Conservation (phyloP, 2,888 invertebrate genomes). For the Heteromyza rotundicornis region DNA sequence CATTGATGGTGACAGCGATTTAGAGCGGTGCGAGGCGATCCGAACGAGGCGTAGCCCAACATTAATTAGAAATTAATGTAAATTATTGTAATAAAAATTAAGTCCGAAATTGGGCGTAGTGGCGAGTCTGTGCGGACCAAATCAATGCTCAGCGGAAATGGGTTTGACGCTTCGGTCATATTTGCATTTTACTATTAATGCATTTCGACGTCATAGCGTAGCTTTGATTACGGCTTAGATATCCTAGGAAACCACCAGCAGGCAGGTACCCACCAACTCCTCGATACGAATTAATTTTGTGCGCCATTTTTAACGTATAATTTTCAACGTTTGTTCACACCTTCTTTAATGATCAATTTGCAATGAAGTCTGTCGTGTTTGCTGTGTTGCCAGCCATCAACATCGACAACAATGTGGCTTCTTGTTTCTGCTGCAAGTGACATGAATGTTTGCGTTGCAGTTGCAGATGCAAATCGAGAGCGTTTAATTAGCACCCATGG, state of each 20-base stretch:
- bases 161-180: no score
- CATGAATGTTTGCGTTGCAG: conserved; percentile 23
- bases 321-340: conserved; percentile 5
- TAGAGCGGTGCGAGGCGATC: not conserved
- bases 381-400: not conserved
- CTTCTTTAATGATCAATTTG: conserved; percentile 12
- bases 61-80: conserved; percentile 32
- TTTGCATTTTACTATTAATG: no score
- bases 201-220: no score
- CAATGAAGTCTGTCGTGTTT: conserved; percentile 1
- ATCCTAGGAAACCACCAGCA: no score
- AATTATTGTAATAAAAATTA: conserved; percentile 16
- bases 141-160: not conserved
- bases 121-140: not conserved
- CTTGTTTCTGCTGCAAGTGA: conserved; percentile 23
- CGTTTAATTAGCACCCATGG: conserved; percentile 36
- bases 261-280: no score
- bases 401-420: not conserved
- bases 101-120: not conserved
- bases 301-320: no score
- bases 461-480: conserved; percentile 29
- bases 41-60: not conserved
- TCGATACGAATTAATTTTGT: no score
- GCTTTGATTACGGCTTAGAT: no score
- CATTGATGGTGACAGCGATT: no score